A percentile compares a stretch with the other conserved stretches of the same genome.
phyloP scores from a whole-genome alignment of 2,888 invertebrate species.

The Amphipoea oculea region DNA sequence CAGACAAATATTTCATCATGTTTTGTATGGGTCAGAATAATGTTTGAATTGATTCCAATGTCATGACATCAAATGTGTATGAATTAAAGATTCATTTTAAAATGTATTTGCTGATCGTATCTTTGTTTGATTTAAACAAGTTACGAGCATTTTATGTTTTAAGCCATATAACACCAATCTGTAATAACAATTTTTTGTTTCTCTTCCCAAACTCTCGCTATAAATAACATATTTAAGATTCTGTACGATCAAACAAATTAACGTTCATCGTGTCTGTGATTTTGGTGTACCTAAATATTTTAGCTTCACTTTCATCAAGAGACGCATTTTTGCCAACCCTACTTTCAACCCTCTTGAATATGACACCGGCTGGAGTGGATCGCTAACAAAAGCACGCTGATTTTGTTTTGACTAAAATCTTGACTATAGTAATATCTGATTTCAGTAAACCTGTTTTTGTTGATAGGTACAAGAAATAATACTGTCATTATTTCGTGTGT shows the following conservation, averaged over 20 bases:
- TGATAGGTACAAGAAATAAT: conserved; percentile 67
- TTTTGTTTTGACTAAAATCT: conserved; percentile 90
- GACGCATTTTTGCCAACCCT: conserved; percentile 70
- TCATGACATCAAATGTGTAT: background rate
- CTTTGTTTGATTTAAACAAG: background rate
- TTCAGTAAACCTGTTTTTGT: conserved; percentile 83
- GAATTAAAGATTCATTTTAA: background rate
- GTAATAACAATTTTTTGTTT: background rate
- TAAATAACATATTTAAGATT: background rate
- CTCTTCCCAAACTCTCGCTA: background rate
- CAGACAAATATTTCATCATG: conserved; percentile 47
- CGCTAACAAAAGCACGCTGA: conserved; percentile 87
- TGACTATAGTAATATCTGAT: conserved; percentile 80
- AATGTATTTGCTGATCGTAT: background rate
- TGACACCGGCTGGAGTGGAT: conserved; percentile 87
- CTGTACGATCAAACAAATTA: conserved; percentile 11
- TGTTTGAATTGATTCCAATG: background rate
- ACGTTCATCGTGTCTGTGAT: background rate
- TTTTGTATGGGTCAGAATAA: background rate
- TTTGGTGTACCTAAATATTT: conserved; percentile 29
- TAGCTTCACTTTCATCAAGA: conserved; percentile 1
- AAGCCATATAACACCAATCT: background rate
- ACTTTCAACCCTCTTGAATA: conserved; percentile 83
- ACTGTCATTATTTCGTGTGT: conserved; percentile 38
- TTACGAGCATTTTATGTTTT: background rate